Evolutionary conservation across 2,888 invertebrate genomes (phyloP), one percentile per base, ranked within the genome.

Genomic region (Rhamnusium bicolor): DNA sequence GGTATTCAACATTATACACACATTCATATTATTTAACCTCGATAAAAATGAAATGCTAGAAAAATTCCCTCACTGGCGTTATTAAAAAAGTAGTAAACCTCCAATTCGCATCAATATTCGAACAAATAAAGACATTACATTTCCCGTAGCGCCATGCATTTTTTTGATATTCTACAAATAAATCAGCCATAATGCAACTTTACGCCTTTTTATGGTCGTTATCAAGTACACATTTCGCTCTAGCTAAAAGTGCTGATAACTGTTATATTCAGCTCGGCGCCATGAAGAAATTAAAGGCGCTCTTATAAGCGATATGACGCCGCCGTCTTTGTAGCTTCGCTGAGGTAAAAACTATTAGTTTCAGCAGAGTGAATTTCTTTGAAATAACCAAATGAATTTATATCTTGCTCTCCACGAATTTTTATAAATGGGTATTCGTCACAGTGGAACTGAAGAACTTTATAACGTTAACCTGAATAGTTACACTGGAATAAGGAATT

Each of bases 111-210:
- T 19, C 51, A 51, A 40, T 47, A 19, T n/a, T n/a, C 61, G 46
- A 61, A 12, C 61, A 61, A 61, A 61, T 47, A 61, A n/a, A 40
- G 21, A 46, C 47, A 24, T 46, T 61, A 60, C 40, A 10, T n/a
- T 60, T 16, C 14, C 46, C n/a, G 12, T 1, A 46, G n/a, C n/a
- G 18, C 1, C 21, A 51, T 21, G 19, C 61, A 18, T 19, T 19
- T 46, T n/a, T 61, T 46, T 46, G 61, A 61, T 47, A 61, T 14
- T 14, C 14, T 47, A 7, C 61, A 46, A 47, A 61, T 61, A 61
- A 61, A 61, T 61, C 61, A 47, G n/a, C 21, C 16, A 21, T 61
- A 61, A 60, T 60, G 60, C 60, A 60, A 40, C 40, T 60, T 60
- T 60, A 32, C 40, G 40, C 16, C 61, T 21, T 21, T 54, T 21